Base-by-base conservation (phyloP, 1,140 invertebrate species). In the Macrocentrus cingulum region DNA sequence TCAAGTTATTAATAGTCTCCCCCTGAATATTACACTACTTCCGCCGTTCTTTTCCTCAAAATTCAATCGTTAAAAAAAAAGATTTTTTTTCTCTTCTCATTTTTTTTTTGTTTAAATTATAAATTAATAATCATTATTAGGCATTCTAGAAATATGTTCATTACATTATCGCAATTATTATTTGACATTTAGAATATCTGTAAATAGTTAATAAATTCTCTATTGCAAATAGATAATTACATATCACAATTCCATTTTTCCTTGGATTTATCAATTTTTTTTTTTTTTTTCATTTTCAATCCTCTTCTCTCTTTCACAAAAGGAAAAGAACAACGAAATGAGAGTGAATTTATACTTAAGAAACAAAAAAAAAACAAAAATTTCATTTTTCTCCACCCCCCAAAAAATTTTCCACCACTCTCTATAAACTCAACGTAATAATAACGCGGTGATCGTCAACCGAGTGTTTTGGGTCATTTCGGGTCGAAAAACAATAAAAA, bases 141-240 rank as follows among this genome's bases (percentile, higher is more conserved):
- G n/a, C 8, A 23, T 18, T 49, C 52, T 54, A 25, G 9, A 19
- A 32, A 44, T 2, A 46, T 45, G 46, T 25, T 13, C 34, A 25
- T 45, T 49, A 56, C 39, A 9, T 51, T 44, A 20, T 19, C 6
- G 37, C 39, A 37, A 37, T 23, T 25, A 37, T 15, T 56, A 54
- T 53, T 19, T 51, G 13, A n/a, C 65, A 61, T 63, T 68, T 64
- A 70, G 63, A 63, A 65, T 68, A 61, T 63, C 60, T 60, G 34
- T 63, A 64, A 71, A 68, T 65, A 68, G 66, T 69, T 67, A 69
- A 70, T 67, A 71, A n/a, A n/a, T 18, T 70, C 66, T 72, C 70
- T 73, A 74, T 71, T 74, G 67, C 68, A 72, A 56, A 71, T 70
- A 72, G 62, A n/a, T n/a, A n/a, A n/a, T 72, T 72, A 72, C 64